A percentile compares a stretch with the other conserved stretches of the same genome.
phyloP scores from a whole-genome alignment of 2,888 invertebrate genomes.

The Hirtodrosophila histrioides region DNA sequence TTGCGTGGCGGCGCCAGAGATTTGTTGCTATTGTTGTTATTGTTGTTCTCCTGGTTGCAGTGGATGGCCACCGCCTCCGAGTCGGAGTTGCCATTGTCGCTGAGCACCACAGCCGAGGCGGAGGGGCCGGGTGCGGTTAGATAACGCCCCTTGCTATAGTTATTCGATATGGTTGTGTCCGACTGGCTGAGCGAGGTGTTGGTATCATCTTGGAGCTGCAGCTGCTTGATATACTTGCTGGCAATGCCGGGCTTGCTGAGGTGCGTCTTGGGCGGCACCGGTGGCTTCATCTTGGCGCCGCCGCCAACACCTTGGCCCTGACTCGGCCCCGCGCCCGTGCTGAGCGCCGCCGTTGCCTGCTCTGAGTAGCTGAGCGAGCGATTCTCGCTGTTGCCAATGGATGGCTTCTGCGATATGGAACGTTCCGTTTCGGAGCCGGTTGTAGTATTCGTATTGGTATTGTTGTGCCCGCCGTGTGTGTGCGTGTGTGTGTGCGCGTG shows the following conservation, averaged over 20 bases:
- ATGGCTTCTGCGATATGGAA: conserved; percentile 89
- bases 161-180: conserved; percentile 84
- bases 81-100: conserved; percentile 84
- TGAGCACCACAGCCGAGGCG: conserved; percentile 52
- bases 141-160: conserved; percentile 82
- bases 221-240: conserved; percentile 83
- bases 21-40: conserved; percentile 71
- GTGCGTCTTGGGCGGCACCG: conserved; percentile 81
- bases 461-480: conserved; percentile 16
- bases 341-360: conserved; percentile 43
- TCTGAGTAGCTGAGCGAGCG: conserved; percentile 81
- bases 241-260: conserved; percentile 76
- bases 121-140: conserved; percentile 49
- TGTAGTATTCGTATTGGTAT: conserved; percentile 87
- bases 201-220: conserved; percentile 82
- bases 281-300: conserved; percentile 66
- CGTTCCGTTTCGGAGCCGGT: conserved; percentile 93
- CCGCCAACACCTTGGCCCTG: conserved; percentile 24
- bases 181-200: conserved; percentile 84
- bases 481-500: conserved; percentile 18
- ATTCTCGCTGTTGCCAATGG: conserved; percentile 84
- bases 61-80: conserved; percentile 70
- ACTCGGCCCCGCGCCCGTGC: conserved; percentile 4
- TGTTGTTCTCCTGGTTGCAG: conserved; percentile 85
- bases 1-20: conserved; percentile 85